A percentile compares a stretch with the other conserved stretches of the same genome.
Conservation (phyloP, 2,113 vertebrate genomes). For the Strigops habroptila region DNA sequence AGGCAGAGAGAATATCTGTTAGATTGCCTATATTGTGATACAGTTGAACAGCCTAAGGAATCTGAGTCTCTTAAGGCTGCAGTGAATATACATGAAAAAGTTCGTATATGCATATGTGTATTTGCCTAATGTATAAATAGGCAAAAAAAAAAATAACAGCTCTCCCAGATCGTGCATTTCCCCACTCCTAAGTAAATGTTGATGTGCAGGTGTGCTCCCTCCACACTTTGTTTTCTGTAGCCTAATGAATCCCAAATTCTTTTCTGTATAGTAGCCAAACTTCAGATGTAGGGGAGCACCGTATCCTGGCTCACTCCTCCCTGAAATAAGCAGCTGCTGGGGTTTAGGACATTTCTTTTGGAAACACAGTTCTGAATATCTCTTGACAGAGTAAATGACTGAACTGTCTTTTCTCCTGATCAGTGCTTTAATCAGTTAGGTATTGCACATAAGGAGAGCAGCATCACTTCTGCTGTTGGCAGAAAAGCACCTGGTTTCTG, state of each 20-base stretch:
- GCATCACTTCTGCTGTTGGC: not conserved
- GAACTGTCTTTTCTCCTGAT: not conserved
- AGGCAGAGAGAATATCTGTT: not conserved
- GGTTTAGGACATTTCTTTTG: not conserved
- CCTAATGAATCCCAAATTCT: not conserved
- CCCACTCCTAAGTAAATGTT: not conserved
- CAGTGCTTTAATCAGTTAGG: not conserved
- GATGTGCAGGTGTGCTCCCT: not conserved
- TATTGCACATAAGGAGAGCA: not conserved
- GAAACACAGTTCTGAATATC: not conserved
- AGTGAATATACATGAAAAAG: not conserved
- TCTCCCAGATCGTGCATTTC: not conserved
- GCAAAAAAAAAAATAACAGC: not conserved
- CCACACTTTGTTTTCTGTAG: not conserved
- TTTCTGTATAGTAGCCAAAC: not conserved
- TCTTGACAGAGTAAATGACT: not conserved
- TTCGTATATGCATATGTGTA: not conserved
- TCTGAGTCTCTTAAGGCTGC: not conserved
- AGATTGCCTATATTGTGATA: not conserved
- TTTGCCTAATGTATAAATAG: not conserved
- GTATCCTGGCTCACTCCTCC: not conserved
- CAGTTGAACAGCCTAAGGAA: not conserved
- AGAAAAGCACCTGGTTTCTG: not conserved
- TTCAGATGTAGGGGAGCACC: not conserved
- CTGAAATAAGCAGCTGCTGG: not conserved